A percentile compares a stretch with the other conserved stretches of the same genome.
These are phyloP conservation scores for Antechinus flavipes DNA, from an alignment of 2,113 vertebrate genomes.

Conservation along the genomic window DNA sequence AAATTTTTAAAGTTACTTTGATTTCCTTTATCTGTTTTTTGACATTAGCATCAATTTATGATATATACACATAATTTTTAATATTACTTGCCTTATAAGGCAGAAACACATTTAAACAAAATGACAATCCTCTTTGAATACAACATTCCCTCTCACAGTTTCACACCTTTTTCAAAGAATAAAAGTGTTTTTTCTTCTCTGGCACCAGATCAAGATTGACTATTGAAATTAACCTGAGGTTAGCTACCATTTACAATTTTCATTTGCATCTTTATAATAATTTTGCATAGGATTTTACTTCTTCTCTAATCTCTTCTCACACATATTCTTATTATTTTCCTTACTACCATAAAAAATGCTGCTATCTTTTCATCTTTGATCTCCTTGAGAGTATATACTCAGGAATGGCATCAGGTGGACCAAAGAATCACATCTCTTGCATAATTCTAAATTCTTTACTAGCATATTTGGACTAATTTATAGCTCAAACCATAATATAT, in stretches of 20 bases:
- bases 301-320: neutral
- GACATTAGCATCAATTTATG: neutral
- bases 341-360: neutral
- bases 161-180: neutral
- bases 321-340: neutral
- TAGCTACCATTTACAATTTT: neutral
- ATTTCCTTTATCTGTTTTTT: neutral
- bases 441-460: neutral
- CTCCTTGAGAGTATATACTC: neutral
- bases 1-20: neutral
- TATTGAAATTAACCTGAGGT: neutral
- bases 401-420: neutral
- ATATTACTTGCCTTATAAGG: neutral
- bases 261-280: neutral
- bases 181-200: neutral
- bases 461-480: neutral
- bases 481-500: neutral
- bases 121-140: neutral
- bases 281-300: neutral
- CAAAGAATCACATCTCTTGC: neutral
- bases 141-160: neutral
- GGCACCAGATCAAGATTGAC: neutral
- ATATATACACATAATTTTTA: neutral
- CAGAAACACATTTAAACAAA: neutral
- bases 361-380: neutral